phyloP scores from a whole-genome alignment of 2,797 vertebrate genomes.

The Etheostoma perlongum region DNA sequence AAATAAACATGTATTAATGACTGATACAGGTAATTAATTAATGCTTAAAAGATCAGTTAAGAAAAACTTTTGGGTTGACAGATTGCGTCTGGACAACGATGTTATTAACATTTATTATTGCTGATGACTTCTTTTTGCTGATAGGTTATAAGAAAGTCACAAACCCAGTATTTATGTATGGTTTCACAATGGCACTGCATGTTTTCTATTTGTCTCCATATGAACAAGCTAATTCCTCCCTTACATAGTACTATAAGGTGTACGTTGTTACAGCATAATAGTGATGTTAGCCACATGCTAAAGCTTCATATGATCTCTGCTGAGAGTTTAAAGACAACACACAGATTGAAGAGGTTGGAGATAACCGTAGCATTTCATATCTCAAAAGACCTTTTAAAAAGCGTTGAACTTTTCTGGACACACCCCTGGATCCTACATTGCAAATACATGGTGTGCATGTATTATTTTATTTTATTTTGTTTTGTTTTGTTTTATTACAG shows the following conservation, averaged over 20 bases:
- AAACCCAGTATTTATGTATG: too few species aligned
- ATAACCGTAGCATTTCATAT: neutral
- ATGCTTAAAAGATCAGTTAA: neutral
- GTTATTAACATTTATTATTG: neutral
- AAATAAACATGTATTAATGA: neutral
- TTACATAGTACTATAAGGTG: neutral
- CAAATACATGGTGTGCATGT: neutral
- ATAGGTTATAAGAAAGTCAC: too few species aligned
- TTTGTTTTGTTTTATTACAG: neutral
- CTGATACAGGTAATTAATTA: neutral
- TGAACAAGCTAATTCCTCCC: neutral
- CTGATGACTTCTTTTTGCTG: too few species aligned
- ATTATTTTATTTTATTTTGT: too few species aligned
- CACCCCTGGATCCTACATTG: neutral
- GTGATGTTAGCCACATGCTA: conserved; percentile 2
- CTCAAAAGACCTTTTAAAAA: neutral
- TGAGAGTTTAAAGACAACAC: neutral
- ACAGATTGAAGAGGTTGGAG: neutral
- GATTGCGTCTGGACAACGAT: neutral
- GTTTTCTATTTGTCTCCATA: neutral
- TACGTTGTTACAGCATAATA: conserved; percentile 2
- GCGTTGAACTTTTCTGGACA: neutral
- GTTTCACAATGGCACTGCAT: neutral
- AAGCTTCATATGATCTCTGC: neutral
- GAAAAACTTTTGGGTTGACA: neutral